Base-by-base conservation (phyloP, 2,888 invertebrate genomes). In the Lapara coniferarum region DNA sequence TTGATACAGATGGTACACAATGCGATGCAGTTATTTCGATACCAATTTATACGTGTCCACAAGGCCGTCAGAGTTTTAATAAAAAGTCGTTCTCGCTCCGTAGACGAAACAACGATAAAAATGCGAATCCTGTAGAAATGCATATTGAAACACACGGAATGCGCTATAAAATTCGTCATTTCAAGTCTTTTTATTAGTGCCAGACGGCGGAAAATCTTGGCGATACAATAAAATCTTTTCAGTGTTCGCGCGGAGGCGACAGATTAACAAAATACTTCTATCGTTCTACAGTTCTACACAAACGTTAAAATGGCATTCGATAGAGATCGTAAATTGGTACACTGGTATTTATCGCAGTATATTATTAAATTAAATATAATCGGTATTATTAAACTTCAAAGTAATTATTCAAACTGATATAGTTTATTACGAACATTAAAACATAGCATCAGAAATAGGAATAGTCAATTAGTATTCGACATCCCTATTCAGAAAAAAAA, bases 21-120 rank as follows among this genome's bases (percentile, higher is more conserved):
- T 74, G 73, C 68, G 66, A 74, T 77, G 78, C 79, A 78, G 74
- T 77, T 77, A 74, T 75, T 73, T 74, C 63, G 68, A 73, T 69
- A 74, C 66, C 63, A 56, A 73, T 70, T 72, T 69, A 74, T 68
- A 75, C 56, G 70, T 70, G 63, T 57, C 30, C 68, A 57, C 82
- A 83, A 82, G 78, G 81, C 74, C 78, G 68, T 69, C 37, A 49
- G 72, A 71, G 69, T 74, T 71, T 70, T 73, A 74, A 77, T 56
- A 67, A 74, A 68, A 72, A 70, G 59, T 66, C 58, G 51, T 55
- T 55, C 66, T 71, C 69, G 72, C 68, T 74, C 71, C 70, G 75
- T 75, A 83, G 81, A 82, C 81, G 75, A 78, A 82, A 83, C 80
- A 83, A 75, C 75, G 73, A 78, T 82, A 74, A 81, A 81, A 77